Evolutionary conservation across 1,140 invertebrate genomes (phyloP), one percentile per base, ranked within the genome.

Genomic region (Pachyrhynchus sulphureomaculatus): DNA sequence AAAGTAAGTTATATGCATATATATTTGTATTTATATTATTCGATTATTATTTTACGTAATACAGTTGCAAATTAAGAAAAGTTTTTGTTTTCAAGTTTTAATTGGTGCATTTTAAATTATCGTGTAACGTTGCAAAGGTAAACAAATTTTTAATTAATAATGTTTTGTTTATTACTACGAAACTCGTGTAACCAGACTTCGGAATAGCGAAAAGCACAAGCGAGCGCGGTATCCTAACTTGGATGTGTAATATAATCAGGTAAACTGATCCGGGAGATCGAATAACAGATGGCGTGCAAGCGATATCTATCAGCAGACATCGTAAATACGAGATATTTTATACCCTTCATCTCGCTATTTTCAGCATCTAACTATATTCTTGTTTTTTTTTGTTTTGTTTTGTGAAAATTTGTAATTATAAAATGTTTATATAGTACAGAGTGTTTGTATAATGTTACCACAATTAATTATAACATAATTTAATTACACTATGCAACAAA

Each of bases 281-380:
- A 54, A 68, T 72, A 62, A 65, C 70, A 72, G 70, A 72, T 72
- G 70, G 70, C 67, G 65, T 68, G 70, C 60, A 72, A 70, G 58
- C 67, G 70, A 72, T 72, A 72, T 65, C 65, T 69, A 70, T 72
- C 70, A 70, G 68, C 66, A 70, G 70, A 67, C 70, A 65, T 70
- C 67, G 70, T 72, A 72, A 70, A 69, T 70, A 72, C 70, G 64
- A 54, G 70, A 70, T 69, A 72, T 68, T 70, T 69, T 72, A 72
- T 70, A 72, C 68, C 61, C 62, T 68, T 69, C 67, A 69, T 69
- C 67, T 69, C 62, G 65, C 65, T 67, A 65, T 67, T 66, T 66
- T 66, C 57, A 65, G 57, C 45, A 33, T 61, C 55, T 52, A 64
- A 59, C 47, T 56, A 47, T 56, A 47, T 56, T 59, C 56, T 55